phyloP scores from a whole-genome alignment of 1,140 invertebrate genomes.

The Ptiloglossa arizonensis region DNA sequence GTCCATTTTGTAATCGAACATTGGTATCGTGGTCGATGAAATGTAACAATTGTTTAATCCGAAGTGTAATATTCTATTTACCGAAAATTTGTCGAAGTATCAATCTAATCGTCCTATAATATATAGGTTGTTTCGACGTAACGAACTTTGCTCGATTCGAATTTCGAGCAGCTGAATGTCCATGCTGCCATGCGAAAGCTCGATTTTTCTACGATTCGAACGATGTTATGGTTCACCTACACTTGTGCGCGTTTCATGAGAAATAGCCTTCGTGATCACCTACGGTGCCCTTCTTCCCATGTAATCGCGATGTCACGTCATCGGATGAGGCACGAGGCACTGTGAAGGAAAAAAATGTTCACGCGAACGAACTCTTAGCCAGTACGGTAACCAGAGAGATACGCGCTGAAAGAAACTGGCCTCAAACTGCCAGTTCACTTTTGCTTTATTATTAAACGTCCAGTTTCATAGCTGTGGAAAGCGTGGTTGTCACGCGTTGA shows the following conservation, averaged over 20 bases:
- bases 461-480: conserved; percentile 38
- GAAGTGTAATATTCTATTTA: no score
- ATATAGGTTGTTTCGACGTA: conserved; percentile 21
- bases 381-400: conserved; percentile 65
- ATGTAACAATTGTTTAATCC: no score
- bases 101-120: no score
- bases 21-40: no score
- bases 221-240: conserved; percentile 16
- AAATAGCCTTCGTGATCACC: conserved; percentile 63
- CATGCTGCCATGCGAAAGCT: not conserved
- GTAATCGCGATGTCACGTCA: conserved; percentile 76
- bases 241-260: conserved; percentile 19
- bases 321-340: conserved; percentile 65
- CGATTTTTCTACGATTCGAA: conserved; percentile 2
- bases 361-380: conserved; percentile 68
- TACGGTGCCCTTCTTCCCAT: conserved; percentile 69
- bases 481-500: conserved; percentile 19
- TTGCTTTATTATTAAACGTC: conserved; percentile 64
- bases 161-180: not conserved
- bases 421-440: conserved; percentile 68
- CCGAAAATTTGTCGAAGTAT: no score
- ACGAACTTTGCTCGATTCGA: conserved; percentile 1
- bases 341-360: conserved; percentile 57
- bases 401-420: conserved; percentile 65
- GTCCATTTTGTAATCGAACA: no score